Conservation (phyloP, 2,888 invertebrate genomes). For the Dusona sp. region DNA sequence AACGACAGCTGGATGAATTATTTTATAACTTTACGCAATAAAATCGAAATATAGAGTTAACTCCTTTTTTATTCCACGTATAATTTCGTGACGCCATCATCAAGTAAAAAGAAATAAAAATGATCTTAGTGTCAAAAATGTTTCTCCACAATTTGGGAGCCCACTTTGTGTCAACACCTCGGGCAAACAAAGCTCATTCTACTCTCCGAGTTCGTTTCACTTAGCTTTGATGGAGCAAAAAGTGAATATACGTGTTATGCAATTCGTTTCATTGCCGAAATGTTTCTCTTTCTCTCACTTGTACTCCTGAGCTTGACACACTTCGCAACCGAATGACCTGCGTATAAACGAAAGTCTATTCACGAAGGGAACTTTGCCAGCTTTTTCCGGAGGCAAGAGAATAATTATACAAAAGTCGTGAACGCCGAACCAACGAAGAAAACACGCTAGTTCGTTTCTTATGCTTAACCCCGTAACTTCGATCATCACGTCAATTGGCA, state of each 20-base stretch:
- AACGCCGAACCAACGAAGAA: neutral
- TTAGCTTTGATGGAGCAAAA: neutral
- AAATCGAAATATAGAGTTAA: neutral
- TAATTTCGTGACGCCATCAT: too few species aligned
- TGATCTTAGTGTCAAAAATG: neutral
- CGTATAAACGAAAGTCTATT: slow-evolving; percentile 21
- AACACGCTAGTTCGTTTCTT: slow-evolving; percentile 8
- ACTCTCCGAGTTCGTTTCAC: neutral
- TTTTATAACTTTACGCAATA: neutral
- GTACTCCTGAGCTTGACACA: slow-evolving; percentile 54
- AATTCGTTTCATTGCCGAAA: slow-evolving; percentile 17
- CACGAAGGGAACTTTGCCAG: slow-evolving; percentile 56
- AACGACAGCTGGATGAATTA: neutral
- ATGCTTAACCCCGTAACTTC: neutral
- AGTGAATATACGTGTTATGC: neutral
- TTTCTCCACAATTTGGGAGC: neutral
- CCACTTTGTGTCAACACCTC: too few species aligned
- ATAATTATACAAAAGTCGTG: slow-evolving; percentile 17
- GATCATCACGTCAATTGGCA: neutral
- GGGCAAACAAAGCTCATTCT: neutral
- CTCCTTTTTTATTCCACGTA: neutral
- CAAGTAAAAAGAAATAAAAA: neutral
- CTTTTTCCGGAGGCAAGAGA: slow-evolving; percentile 1
- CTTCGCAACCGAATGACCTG: slow-evolving; percentile 25
- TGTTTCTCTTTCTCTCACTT: neutral